Percentiles rank a stretch among this genome's conserved stretches.
These are phyloP conservation scores for Cylas formicarius DNA, from an alignment of 1,140 invertebrate genomes.

Conservation along the genomic window DNA sequence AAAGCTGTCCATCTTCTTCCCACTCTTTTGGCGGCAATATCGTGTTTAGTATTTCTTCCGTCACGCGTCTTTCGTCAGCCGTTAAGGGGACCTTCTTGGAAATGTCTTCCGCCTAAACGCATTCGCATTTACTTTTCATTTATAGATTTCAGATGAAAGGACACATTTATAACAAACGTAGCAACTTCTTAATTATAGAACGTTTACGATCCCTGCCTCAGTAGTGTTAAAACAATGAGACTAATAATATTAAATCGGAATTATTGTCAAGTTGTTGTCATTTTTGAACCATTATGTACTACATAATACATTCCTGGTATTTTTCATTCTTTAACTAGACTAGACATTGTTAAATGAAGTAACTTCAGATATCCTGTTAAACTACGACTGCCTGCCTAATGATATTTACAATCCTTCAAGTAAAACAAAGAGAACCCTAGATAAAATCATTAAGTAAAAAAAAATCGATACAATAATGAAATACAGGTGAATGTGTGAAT, in stretches of 20 bases:
- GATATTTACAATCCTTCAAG: too few species aligned
- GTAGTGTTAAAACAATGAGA: not conserved
- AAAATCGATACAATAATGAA: too few species aligned
- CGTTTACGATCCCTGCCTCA: not conserved
- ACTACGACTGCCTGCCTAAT: too few species aligned
- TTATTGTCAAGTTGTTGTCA: not conserved
- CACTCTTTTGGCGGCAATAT: constrained; percentile 93
- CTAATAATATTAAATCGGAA: not conserved
- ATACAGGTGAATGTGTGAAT: too few species aligned
- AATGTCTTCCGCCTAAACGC: constrained; percentile 9
- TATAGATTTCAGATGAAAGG: too few species aligned
- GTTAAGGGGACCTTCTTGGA: constrained; percentile 29
- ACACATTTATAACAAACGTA: not conserved
- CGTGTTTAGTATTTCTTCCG: constrained; percentile 91
- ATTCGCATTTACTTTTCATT: not conserved
- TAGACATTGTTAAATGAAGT: too few species aligned
- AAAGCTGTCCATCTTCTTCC: constrained; percentile 82
- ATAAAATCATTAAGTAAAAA: too few species aligned
- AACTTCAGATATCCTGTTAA: too few species aligned
- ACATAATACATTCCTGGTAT: too few species aligned
- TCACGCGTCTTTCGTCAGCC: constrained; percentile 61
- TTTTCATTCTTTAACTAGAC: too few species aligned
- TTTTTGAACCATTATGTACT: too few species aligned
- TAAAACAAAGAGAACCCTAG: too few species aligned
- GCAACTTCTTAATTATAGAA: not conserved